A percentile compares a stretch with the other conserved stretches of the same genome.
Evolutionary conservation across 2,888 invertebrate species (phyloP).

Genomic region (Oxycera nigricornis): DNA sequence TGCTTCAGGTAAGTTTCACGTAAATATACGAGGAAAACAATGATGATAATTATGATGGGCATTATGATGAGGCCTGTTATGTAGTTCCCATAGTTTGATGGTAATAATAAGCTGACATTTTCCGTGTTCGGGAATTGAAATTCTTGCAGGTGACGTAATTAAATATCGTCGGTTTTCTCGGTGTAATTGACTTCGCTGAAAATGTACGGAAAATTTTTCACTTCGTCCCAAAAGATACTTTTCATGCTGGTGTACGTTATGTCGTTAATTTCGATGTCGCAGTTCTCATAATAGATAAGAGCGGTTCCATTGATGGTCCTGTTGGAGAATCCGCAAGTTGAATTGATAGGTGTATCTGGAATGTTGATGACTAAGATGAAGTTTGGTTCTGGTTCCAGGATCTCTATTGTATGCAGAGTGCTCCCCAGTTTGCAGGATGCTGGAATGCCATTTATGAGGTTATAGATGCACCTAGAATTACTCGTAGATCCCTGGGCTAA

Average conservation of each 20-base stretch:
- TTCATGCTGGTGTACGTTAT: not conserved
- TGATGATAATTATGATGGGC: not conserved
- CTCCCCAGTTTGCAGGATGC: not conserved
- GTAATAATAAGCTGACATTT: not conserved
- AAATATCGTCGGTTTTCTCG: too few relatives aligned
- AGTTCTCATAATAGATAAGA: not conserved
- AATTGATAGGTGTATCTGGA: not conserved
- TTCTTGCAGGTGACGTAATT: not conserved
- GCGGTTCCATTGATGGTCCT: not conserved
- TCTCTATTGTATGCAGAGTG: not conserved
- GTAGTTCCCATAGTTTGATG: not conserved
- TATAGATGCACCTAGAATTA: not conserved
- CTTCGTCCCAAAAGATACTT: not conserved
- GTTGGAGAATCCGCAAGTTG: not conserved
- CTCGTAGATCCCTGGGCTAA: not conserved
- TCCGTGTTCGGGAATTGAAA: not conserved
- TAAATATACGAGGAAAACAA: not conserved
- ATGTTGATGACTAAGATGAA: not conserved
- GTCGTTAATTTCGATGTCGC: slow-evolving; percentile 1
- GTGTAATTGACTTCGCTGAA: not conserved
- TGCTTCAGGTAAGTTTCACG: too few relatives aligned
- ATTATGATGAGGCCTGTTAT: too few relatives aligned
- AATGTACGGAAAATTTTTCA: not conserved
- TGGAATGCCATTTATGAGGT: not conserved
- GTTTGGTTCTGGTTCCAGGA: not conserved